phyloP scores from a whole-genome alignment of 2,797 vertebrate genomes.

The Apodemus agrarius region DNA sequence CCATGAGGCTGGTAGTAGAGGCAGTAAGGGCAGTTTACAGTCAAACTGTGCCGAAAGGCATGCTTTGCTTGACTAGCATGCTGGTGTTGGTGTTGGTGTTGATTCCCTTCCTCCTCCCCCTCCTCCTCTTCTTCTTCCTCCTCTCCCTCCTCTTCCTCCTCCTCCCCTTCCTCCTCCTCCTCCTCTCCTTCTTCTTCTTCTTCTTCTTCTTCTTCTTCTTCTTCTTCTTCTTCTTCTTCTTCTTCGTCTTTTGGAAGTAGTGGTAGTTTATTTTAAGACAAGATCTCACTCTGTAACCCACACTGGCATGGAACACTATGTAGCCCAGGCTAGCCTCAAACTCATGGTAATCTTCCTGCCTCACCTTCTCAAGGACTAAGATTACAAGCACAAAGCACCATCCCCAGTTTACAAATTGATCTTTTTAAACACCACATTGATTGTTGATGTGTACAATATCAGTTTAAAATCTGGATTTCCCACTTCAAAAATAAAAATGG shows the following conservation, averaged over 20 bases:
- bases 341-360: not conserved
- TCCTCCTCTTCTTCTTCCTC: too few relatives aligned
- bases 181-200: not conserved
- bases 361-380: not conserved
- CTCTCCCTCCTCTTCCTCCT: not conserved
- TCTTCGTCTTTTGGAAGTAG: not conserved
- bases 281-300: not conserved
- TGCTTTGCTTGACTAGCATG: not conserved
- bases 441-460: not conserved
- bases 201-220: too few relatives aligned
- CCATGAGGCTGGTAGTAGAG: not conserved
- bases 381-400: not conserved
- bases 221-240: not conserved
- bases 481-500: not conserved
- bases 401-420: not conserved
- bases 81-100: not conserved
- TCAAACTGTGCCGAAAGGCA: not conserved
- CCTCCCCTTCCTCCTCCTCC: too few relatives aligned
- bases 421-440: not conserved
- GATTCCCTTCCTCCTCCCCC: not conserved
- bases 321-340: not conserved
- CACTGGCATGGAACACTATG: not conserved
- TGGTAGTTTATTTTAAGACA: not conserved
- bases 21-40: not conserved
- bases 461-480: not conserved